Evolutionary conservation across 2,113 vertebrate genomes (phyloP), one percentile per base, ranked within the genome.

Genomic region (Panthera leo): DNA sequence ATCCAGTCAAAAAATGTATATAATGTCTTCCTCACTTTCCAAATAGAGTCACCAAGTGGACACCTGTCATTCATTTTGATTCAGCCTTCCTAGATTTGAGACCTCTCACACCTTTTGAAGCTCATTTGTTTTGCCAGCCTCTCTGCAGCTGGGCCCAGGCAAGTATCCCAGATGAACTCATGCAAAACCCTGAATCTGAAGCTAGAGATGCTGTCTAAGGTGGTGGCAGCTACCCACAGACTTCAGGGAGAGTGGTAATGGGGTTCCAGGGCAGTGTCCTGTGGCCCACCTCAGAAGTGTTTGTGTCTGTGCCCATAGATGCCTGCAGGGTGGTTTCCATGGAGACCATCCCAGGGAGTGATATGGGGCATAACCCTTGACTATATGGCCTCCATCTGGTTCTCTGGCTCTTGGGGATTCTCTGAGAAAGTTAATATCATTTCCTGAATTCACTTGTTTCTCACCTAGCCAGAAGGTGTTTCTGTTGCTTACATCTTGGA

Each of bases 111-210:
- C 7, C 6, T 36, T 48, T 51, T 58, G 55, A 67, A 29, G 15
- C 7, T 55, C 34, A 34, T 34, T 76, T 42, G 25, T 14, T 21
- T 45, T 63, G 14, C 53, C 15, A 42, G 25, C 55, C 42, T 88
- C 27, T 29, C n/a, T 67, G 12, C 11, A n/a, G 21, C 73, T 36
- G 6, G 42, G 8, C 14, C 63, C 19, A 19, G n/a, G 65, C 5
- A 51, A 25, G 16, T 65, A 12, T 78, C 78, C 42, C 15, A 87
- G 83, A 80, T 48, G 16, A 68, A 48, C 9, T 10, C 39, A 45
- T 13, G 16, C 0, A 5, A 39, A 14, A 55, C 5, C 36, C 70
- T 12, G 25, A 1, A n/a, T 42, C 11, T 13, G 48, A 42, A n/a
- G 23, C 67, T 84, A 25, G 3, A 53, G 67, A 84, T 31, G 21